These are phyloP conservation scores for Nineta flava DNA, from an alignment of 2,888 invertebrate genomes.

Conservation along the genomic window DNA sequence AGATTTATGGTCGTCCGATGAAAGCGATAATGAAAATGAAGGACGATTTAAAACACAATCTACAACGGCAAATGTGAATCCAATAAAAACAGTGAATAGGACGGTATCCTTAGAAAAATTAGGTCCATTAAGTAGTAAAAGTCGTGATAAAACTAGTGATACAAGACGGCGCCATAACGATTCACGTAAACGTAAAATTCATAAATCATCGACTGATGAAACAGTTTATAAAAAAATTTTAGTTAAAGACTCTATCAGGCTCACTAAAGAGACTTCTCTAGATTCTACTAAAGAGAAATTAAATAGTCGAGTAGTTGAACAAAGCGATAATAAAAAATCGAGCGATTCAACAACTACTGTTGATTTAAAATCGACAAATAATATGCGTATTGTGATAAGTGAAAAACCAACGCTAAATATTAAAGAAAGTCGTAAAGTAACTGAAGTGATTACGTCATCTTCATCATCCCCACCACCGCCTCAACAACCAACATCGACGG, in stretches of 20 bases:
- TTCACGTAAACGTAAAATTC: neutral
- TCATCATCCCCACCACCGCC: too few species aligned
- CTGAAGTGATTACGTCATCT: neutral
- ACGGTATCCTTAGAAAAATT: neutral
- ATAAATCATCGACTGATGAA: neutral
- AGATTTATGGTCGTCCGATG: slow-evolving; percentile 26
- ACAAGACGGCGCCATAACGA: neutral
- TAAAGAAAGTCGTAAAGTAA: slow-evolving; percentile 2
- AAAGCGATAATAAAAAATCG: too few species aligned
- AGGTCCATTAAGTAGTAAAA: neutral
- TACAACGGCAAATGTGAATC: neutral
- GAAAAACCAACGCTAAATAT: neutral
- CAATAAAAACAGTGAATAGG: too few species aligned
- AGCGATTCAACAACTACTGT: too few species aligned
- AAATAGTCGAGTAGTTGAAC: too few species aligned
- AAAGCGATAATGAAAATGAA: slow-evolving; percentile 26
- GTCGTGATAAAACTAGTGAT: neutral
- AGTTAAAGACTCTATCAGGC: too few species aligned
- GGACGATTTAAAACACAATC: slow-evolving; percentile 23
- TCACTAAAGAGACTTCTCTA: too few species aligned
- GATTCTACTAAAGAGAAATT: too few species aligned
- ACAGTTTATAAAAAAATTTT: too few species aligned
- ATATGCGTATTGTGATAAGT: neutral
- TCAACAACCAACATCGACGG: too few species aligned
- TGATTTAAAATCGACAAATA: neutral